Percentiles rank a stretch among this genome's conserved stretches.
Evolutionary conservation across 1,140 invertebrate genomes (phyloP).

Genomic region (Zaprionus ornatus): DNA sequence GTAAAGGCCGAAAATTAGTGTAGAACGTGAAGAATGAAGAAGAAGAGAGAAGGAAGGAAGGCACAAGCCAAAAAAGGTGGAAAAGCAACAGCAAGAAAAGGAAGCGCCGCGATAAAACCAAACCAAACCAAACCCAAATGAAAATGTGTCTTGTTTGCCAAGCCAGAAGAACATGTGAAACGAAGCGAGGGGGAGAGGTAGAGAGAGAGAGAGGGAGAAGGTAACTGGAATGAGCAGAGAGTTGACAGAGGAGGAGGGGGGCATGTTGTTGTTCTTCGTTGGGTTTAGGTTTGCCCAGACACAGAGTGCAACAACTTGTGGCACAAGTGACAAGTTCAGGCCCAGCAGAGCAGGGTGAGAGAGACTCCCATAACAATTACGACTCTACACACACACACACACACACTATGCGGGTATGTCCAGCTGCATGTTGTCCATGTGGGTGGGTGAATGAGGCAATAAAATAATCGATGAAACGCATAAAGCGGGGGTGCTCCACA

Average conservation of each 20-base stretch:
- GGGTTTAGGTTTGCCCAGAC: background rate
- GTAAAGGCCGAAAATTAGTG: constrained; percentile 72
- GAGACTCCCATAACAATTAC: constrained; percentile 48
- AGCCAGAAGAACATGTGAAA: background rate
- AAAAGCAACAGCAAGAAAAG: constrained; percentile 3
- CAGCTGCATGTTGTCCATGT: constrained; percentile 7
- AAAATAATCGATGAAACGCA: constrained; percentile 64
- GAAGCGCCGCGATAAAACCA: constrained; percentile 7
- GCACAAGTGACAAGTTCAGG: constrained; percentile 69
- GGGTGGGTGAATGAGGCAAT: constrained; percentile 54
- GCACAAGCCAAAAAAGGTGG: constrained; percentile 32
- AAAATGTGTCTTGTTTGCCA: constrained; percentile 6
- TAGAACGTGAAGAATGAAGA: constrained; percentile 21
- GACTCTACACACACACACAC: background rate
- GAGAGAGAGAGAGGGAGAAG: constrained; percentile 9
- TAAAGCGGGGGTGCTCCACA: constrained; percentile 7
- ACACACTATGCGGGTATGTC: background rate
- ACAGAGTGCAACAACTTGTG: constrained; percentile 67
- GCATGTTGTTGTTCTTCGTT: background rate
- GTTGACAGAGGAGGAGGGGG: background rate
- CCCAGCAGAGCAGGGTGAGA: background rate
- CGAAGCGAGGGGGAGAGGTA: background rate
- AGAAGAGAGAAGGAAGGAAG: background rate
- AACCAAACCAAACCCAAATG: background rate
- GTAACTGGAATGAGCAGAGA: background rate